Base-by-base conservation (phyloP, 2,888 invertebrate species). In the Drosophila heteroneura region DNA sequence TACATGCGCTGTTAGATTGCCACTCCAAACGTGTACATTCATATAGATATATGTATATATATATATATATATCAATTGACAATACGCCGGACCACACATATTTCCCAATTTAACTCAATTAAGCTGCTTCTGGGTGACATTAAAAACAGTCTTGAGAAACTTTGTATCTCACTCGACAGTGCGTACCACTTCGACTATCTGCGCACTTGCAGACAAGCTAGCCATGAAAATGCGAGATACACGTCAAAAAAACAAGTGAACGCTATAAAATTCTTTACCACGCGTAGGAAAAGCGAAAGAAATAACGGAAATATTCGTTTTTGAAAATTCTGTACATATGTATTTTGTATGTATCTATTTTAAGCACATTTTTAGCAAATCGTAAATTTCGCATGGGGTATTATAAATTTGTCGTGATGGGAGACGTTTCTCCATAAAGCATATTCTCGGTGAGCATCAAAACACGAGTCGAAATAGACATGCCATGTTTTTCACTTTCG, bases 101-200 rank as follows among this genome's bases (percentile, higher is more conserved):
- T 88, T 57, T 71, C 67, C 76, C 85, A 86, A 86, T 86, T 86
- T 88, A 86, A 86, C 76, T 86, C 89, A 86, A 86, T 86, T 86
- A 86, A 84, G 83, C 70, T 72, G 59, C 82, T 81, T 69, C 62
- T 73, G 81, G 70, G 61, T 67, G 77, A 51, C 70, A 59, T 47
- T 35, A 39, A 39, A 52, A 60, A 30, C 61, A 35, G 41, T 19
- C 53, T 58, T 79, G 65, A 69, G 74, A 67, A 57, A 68, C 68
- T 52, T 59, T 33, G 28, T 49, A 33, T 33, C 47, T 9, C 9
- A 0, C 3, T 47, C 10, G 35, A 53, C 28, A 71, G 70, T 82
- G 81, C 75, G 81, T 83, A 56, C 41, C 53, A 53, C 41, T 28
- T 52, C 9, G 49, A 33, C 47, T 52, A 22, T 66, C n/a, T 57